These are phyloP conservation scores for Hycleus cichorii DNA, from an alignment of 1,140 invertebrate species.

Conservation along the genomic window DNA sequence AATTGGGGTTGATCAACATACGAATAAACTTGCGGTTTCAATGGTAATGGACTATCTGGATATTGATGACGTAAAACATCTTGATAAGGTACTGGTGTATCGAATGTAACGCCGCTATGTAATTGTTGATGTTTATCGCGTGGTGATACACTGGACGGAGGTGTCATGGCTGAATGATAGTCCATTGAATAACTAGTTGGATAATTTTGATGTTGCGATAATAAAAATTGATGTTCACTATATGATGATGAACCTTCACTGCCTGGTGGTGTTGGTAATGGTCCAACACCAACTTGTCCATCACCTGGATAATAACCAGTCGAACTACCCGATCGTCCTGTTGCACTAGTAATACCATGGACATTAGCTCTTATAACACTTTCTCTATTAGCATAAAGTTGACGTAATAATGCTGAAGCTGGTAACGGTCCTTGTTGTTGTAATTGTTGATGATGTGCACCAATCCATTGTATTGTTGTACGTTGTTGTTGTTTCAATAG, in stretches of 20 bases:
- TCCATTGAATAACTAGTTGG: constrained; percentile 63
- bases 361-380: constrained; percentile 88
- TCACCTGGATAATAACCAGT: constrained; percentile 35
- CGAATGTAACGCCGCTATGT: constrained; percentile 39
- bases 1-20: constrained; percentile 73
- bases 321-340: constrained; percentile 40
- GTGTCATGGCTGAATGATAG: constrained; percentile 89
- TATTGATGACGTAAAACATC: constrained; percentile 56
- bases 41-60: constrained; percentile 65
- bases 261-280: constrained; percentile 78
- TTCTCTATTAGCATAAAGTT: constrained; percentile 87
- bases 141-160: constrained; percentile 89
- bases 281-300: constrained; percentile 53
- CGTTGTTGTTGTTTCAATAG: constrained; percentile 73
- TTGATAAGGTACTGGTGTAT: constrained; percentile 44
- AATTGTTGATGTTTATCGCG: constrained; percentile 71
- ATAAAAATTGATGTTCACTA: constrained; percentile 58
- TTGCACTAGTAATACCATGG: constrained; percentile 57
- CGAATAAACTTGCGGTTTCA: constrained; percentile 86
- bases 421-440: constrained; percentile 52
- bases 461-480: constrained; percentile 92
- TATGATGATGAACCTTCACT: constrained; percentile 71
- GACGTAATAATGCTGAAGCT: constrained; percentile 78
- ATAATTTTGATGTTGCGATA: constrained; percentile 53
- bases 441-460: constrained; percentile 64